Conservation (phyloP, 2,113 vertebrate genomes). For the Nyctibius bracteatus region DNA sequence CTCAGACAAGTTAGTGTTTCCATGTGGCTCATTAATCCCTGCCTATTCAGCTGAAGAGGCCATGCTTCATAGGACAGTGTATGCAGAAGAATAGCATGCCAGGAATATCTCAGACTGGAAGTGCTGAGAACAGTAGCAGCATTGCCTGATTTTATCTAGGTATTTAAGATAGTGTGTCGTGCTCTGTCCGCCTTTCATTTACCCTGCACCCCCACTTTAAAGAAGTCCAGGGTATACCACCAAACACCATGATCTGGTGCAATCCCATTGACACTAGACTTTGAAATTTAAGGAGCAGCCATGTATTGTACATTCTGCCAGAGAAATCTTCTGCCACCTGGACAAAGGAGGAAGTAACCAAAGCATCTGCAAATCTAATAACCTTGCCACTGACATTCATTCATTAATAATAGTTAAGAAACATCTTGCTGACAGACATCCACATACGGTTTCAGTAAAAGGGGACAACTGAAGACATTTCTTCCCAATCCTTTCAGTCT, state of each 20-base stretch:
- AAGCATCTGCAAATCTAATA: not conserved
- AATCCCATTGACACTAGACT: not conserved
- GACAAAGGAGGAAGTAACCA: not conserved
- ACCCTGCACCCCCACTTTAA: not conserved
- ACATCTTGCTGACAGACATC: not conserved
- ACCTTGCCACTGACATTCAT: not conserved
- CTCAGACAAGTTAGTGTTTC: slow-evolving; percentile 62
- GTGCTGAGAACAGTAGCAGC: not conserved
- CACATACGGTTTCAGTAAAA: not conserved
- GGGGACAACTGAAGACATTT: not conserved
- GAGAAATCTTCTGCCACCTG: not conserved
- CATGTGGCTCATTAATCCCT: slow-evolving; percentile 41
- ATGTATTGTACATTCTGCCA: not conserved
- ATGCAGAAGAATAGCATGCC: not conserved
- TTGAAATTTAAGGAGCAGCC: not conserved
- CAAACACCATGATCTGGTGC: not conserved
- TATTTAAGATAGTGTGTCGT: not conserved
- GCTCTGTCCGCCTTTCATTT: not conserved
- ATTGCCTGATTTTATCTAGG: not conserved
- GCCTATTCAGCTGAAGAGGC: slow-evolving; percentile 42
- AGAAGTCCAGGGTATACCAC: not conserved
- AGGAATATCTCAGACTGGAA: not conserved
- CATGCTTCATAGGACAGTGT: not conserved
- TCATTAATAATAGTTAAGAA: not conserved
- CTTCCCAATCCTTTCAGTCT: not conserved